Percentiles rank a stretch among this genome's conserved stretches.
Conservation (phyloP, 1,140 invertebrate genomes). For the Panagrolaimus sp. region DNA sequence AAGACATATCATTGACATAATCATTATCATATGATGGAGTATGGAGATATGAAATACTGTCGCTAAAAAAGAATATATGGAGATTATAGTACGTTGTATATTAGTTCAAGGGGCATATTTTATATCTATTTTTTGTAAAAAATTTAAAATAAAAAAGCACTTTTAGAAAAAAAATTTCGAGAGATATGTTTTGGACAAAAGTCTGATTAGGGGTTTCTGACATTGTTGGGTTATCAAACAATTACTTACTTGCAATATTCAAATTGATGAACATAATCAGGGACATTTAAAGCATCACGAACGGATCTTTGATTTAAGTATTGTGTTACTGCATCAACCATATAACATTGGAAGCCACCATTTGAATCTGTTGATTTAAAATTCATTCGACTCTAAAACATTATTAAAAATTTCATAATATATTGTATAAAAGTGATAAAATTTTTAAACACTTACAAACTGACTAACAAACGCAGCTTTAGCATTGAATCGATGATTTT, state of each 20-base stretch:
- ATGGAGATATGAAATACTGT: constrained; percentile 7
- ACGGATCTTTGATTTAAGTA: constrained; percentile 59
- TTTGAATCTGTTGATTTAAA: constrained; percentile 21
- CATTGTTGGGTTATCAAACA: too few species aligned
- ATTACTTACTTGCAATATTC: constrained; percentile 58
- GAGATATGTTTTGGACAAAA: too few species aligned
- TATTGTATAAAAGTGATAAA: not conserved
- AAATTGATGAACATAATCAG: constrained; percentile 51
- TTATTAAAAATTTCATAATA: too few species aligned
- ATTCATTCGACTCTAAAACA: constrained; percentile 8
- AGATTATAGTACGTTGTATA: too few species aligned
- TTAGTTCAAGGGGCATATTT: too few species aligned
- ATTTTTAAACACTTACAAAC: constrained; percentile 1
- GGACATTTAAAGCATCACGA: constrained; percentile 60
- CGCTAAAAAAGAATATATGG: too few species aligned
- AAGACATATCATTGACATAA: constrained; percentile 35
- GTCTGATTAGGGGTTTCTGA: too few species aligned
- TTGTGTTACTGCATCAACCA: constrained; percentile 47
- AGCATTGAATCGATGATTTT: not conserved
- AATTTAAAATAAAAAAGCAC: too few species aligned
- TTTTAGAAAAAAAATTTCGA: too few species aligned
- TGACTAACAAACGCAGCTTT: not conserved
- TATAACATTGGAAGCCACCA: constrained; percentile 59
- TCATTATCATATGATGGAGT: constrained; percentile 22
- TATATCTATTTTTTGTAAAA: too few species aligned